A percentile compares a stretch with the other conserved stretches of the same genome.
phyloP scores from a whole-genome alignment of 2,113 vertebrate species.

The Amphiprion percula region DNA sequence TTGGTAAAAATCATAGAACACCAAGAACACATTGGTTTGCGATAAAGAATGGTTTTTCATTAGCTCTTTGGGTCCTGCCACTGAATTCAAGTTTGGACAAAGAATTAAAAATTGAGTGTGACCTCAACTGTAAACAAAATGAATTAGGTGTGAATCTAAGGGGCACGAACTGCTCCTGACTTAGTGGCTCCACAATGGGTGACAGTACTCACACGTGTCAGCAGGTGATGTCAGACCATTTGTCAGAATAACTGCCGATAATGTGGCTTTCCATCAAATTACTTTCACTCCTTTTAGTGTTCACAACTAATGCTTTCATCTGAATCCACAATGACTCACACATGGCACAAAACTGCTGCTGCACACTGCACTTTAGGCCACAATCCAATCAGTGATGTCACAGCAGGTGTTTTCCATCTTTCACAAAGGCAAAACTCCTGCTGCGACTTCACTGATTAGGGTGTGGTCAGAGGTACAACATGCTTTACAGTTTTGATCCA shows the following conservation, averaged over 20 bases:
- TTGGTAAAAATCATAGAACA: constrained; percentile 51
- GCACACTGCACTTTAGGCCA: constrained; percentile 5
- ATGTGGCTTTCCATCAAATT: constrained; percentile 19
- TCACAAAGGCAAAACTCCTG: constrained; percentile 3
- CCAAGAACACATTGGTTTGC: constrained; percentile 38
- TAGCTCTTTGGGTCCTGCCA: constrained; percentile 74
- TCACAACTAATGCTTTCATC: constrained; percentile 1
- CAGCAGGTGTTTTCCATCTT: constrained; percentile 42
- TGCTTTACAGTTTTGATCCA: neutral
- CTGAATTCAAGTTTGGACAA: constrained; percentile 53
- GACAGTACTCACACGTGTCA: constrained; percentile 25
- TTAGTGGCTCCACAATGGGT: constrained; percentile 39
- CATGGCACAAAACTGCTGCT: constrained; percentile 1
- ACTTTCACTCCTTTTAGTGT: constrained; percentile 21
- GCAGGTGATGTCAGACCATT: constrained; percentile 21
- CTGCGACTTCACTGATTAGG: constrained; percentile 44
- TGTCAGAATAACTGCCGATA: constrained; percentile 23
- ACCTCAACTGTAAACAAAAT: constrained; percentile 70
- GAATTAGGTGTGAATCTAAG: constrained; percentile 27
- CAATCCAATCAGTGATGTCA: constrained; percentile 44
- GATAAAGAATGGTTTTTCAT: constrained; percentile 45
- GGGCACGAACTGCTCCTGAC: constrained; percentile 7
- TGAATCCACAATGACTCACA: constrained; percentile 8
- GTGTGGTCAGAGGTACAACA: constrained; percentile 3
- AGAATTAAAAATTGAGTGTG: constrained; percentile 34